Base-by-base conservation (phyloP, 2,113 vertebrate genomes). In the Anolis carolinensis region DNA sequence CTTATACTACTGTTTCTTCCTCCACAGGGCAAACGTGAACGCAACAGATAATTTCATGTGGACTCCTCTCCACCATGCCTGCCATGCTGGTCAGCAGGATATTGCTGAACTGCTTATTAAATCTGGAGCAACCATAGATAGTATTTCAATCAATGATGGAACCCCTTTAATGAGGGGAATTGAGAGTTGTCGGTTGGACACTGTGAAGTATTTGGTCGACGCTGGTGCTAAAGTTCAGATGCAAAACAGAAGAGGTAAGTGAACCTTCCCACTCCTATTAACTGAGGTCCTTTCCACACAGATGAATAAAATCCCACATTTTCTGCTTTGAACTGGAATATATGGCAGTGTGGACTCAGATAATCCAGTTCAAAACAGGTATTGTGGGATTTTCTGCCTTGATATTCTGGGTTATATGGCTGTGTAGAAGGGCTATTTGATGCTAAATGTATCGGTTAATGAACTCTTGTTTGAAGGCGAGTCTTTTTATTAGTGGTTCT, bases 21-120 rank as follows among this genome's bases (percentile, higher is more conserved):
- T 79, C 81, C 80, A 25, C 83, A 99, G 98, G 93, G 98, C 98
- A 3, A 93, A 97, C 0, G 96, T 98, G 62, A 97, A 97, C 0
- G 84, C 93, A 16, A 93, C 92, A 25, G 99, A 99, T 91, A 98
- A 98, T 95, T 98, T 99, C 93, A 82, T 95, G 87, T 99, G 98
- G 99, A 99, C 97, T 7, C 96, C 99, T 0, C 97, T 99, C n/a
- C 99, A 99, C 83, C 98, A 98, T 0, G 98, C 98, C 0, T 98
- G 98, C 88, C 96, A 97, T 0, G 96, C 97, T 0, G 98, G 98
- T 20, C 96, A 98, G 50, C 93, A 96, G 25, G 97, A 98, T 30
- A 92, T 98, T 5, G 92, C 96, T 27, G 92, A 98, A 48, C 94
- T 98, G 79, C 94, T 99, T 1, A 68, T 99, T 72, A 88, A 97